A percentile compares a stretch with the other conserved stretches of the same genome.
Evolutionary conservation across 1,140 invertebrate genomes (phyloP).

Genomic region (Lasioglossum albipes): DNA sequence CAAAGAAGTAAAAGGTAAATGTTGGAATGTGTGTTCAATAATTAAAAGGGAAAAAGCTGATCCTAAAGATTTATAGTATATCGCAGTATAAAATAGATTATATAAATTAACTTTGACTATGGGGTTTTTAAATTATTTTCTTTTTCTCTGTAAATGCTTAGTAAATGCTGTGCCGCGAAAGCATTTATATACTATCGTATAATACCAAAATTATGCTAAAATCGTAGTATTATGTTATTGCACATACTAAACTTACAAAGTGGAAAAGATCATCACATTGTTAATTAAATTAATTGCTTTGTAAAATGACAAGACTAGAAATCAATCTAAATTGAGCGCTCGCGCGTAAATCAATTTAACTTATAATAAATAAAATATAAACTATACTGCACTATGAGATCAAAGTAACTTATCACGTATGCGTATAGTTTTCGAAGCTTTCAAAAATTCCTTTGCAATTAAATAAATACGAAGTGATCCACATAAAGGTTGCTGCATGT

Average conservation of each 20-base stretch:
- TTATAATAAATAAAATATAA: slow-evolving; percentile 38
- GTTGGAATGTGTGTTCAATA: slow-evolving; percentile 14
- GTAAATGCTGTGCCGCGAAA: not conserved
- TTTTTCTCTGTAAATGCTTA: slow-evolving; percentile 6
- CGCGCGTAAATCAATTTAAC: slow-evolving; percentile 38
- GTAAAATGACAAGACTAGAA: slow-evolving; percentile 36
- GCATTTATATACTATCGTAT: slow-evolving; percentile 8
- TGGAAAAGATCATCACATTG: slow-evolving; percentile 25
- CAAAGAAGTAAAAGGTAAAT: slow-evolving; percentile 9
- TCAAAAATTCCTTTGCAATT: slow-evolving; percentile 9
- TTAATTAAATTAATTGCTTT: slow-evolving; percentile 31
- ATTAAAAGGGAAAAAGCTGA: not conserved
- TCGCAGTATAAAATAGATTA: slow-evolving; percentile 26
- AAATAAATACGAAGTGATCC: slow-evolving; percentile 15
- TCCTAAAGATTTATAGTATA: not conserved
- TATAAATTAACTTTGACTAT: slow-evolving; percentile 11
- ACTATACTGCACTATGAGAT: slow-evolving; percentile 48
- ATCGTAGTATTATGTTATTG: slow-evolving; percentile 40
- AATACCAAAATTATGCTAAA: slow-evolving; percentile 24
- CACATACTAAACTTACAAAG: slow-evolving; percentile 39
- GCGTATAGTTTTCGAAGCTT: slow-evolving; percentile 23
- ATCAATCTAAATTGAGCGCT: slow-evolving; percentile 34
- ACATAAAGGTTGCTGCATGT: not conserved
- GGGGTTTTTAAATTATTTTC: slow-evolving; percentile 6
- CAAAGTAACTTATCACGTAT: slow-evolving; percentile 47